phyloP scores from a whole-genome alignment of 2,797 vertebrate genomes.

The Cryptoblepharus egeriae region DNA sequence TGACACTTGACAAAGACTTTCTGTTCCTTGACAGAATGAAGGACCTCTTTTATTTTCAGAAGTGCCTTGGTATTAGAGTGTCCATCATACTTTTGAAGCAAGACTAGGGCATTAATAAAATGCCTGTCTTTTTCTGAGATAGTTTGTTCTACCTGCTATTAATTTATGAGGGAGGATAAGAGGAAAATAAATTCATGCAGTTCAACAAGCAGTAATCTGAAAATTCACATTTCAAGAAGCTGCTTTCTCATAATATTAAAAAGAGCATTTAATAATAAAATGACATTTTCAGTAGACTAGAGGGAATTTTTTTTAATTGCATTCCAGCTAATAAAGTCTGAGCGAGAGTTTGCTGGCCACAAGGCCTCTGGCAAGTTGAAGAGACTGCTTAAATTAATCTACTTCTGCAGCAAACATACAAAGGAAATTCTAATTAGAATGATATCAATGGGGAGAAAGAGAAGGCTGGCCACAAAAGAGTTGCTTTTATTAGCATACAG shows the following conservation, averaged over 20 bases:
- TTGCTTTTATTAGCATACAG: slow-evolving; percentile 44
- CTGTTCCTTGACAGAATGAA: slow-evolving; percentile 54
- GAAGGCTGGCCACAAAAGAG: slow-evolving; percentile 28
- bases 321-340: slow-evolving; percentile 60
- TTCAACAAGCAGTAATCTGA: slow-evolving; percentile 51
- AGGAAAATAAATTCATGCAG: slow-evolving; percentile 51
- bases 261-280: slow-evolving; percentile 62
- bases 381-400: slow-evolving; percentile 71
- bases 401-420: slow-evolving; percentile 39
- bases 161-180: slow-evolving; percentile 62
- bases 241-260: slow-evolving; percentile 46
- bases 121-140: slow-evolving; percentile 33
- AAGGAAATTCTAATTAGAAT: slow-evolving; percentile 66
- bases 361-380: slow-evolving; percentile 61
- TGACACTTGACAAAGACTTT: slow-evolving; percentile 44
- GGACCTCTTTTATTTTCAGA: slow-evolving; percentile 45
- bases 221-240: slow-evolving; percentile 44
- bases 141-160: slow-evolving; percentile 59
- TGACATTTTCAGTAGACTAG: slow-evolving; percentile 56
- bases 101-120: slow-evolving; percentile 59
- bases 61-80: slow-evolving; percentile 38
- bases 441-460: slow-evolving; percentile 53
- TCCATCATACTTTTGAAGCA: slow-evolving; percentile 43
- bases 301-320: not conserved
- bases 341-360: slow-evolving; percentile 44